These are phyloP conservation scores for Syndactyla subalaris DNA, from an alignment of 2,797 vertebrate species.

Conservation along the genomic window DNA sequence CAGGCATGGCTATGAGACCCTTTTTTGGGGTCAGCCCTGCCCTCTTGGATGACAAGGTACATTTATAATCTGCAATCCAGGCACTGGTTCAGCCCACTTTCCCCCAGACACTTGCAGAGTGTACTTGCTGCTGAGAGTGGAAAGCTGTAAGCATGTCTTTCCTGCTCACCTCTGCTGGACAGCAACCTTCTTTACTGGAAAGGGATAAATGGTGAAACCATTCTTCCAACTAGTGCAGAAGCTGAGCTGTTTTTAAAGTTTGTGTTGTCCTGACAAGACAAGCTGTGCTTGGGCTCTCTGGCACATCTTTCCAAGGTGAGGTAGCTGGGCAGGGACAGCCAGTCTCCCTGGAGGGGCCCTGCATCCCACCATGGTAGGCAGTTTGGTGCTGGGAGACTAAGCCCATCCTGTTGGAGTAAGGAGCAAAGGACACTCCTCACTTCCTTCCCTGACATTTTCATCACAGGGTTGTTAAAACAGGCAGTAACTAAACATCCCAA, in stretches of 20 bases:
- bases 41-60: slow-evolving; percentile 61
- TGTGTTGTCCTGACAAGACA: neutral
- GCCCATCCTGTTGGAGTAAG: neutral
- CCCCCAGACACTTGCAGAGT: neutral
- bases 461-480: neutral
- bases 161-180: neutral
- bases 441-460: neutral
- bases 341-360: neutral
- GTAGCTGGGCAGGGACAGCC: neutral
- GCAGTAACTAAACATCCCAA: neutral
- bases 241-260: neutral
- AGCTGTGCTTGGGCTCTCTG: neutral
- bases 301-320: neutral
- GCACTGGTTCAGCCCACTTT: neutral
- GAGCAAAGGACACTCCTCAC: neutral
- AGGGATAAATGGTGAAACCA: neutral
- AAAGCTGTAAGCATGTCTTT: neutral
- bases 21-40: slow-evolving; percentile 69
- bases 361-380: neutral
- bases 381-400: neutral
- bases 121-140: neutral
- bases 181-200: neutral
- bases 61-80: neutral
- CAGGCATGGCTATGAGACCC: slow-evolving; percentile 67
- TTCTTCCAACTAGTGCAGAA: neutral